Conservation (phyloP, 2,797 vertebrate genomes). For the Iguana delicatissima region DNA sequence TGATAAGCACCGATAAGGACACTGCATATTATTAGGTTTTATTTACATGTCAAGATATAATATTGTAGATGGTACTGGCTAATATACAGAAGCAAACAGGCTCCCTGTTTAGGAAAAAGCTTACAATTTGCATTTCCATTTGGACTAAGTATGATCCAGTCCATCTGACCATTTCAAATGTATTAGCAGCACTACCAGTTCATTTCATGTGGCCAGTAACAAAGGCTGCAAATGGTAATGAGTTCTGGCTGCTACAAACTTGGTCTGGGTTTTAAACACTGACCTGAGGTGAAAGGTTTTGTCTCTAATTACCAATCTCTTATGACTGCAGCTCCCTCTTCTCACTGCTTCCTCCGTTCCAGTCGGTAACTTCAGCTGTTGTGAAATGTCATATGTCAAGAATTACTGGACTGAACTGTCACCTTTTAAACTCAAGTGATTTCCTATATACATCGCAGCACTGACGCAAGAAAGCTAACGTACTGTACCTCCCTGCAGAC, state of each 20-base stretch:
- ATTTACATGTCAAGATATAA: not conserved
- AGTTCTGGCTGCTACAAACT: conserved; percentile 42
- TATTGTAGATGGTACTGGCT: not conserved
- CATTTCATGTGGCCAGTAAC: conserved; percentile 29
- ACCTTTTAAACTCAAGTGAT: conserved; percentile 43
- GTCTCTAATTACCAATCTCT: conserved; percentile 46
- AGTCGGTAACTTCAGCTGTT: conserved; percentile 32
- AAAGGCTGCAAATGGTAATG: conserved; percentile 37
- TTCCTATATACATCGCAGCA: conserved; percentile 35
- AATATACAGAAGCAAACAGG: not conserved
- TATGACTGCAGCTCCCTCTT: conserved; percentile 9
- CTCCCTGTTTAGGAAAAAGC: not conserved
- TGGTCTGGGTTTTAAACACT: conserved; percentile 37
- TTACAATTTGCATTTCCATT: conserved; percentile 19
- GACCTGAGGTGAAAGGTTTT: conserved; percentile 47
- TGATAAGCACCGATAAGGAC: not conserved
- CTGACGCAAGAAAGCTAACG: conserved; percentile 39
- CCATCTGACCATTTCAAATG: conserved; percentile 14
- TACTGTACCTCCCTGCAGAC: conserved; percentile 14
- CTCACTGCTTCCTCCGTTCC: not conserved
- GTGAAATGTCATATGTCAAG: conserved; percentile 49
- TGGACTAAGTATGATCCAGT: conserved; percentile 9
- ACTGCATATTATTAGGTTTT: not conserved
- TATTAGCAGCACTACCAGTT: conserved; percentile 10
- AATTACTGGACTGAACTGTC: conserved; percentile 47